Evolutionary conservation across 2,113 vertebrate genomes (phyloP).

Genomic region (Tupaia chinensis): DNA sequence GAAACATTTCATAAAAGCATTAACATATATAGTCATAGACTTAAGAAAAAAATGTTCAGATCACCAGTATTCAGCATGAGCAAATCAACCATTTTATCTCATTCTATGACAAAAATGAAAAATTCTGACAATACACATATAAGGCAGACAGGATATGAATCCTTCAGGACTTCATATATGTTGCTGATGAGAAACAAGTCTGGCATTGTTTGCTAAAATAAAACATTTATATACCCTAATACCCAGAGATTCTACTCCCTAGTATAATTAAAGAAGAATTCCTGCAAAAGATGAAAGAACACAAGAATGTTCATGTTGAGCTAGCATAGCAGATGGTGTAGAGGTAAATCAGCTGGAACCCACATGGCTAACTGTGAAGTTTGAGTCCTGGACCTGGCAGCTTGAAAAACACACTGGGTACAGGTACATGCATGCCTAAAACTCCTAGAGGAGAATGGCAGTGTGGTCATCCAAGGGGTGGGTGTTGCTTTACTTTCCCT

Average conservation of each 20-base stretch:
- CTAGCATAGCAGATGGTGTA: no score
- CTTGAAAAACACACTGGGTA: no score
- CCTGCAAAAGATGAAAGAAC: neutral
- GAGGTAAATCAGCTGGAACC: no score
- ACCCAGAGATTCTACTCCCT: neutral
- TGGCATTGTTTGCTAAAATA: neutral
- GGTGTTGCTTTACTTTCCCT: no score
- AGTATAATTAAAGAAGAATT: neutral
- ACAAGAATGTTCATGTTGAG: neutral
- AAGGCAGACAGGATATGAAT: neutral
- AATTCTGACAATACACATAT: slow-evolving; percentile 17
- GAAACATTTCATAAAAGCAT: neutral
- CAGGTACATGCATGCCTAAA: no score
- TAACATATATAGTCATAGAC: neutral
- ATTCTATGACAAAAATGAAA: neutral
- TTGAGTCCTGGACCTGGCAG: no score
- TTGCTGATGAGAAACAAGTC: neutral
- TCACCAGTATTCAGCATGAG: neutral
- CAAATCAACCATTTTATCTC: neutral
- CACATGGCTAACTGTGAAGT: no score
- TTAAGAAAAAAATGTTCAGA: neutral
- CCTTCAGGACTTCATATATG: neutral
- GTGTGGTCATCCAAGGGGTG: no score
- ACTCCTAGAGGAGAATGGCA: no score
- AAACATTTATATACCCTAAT: neutral